Percentiles rank a stretch among this genome's conserved stretches.
Evolutionary conservation across 2,888 invertebrate genomes (phyloP).

Genomic region (Ichneumoninae sp.): DNA sequence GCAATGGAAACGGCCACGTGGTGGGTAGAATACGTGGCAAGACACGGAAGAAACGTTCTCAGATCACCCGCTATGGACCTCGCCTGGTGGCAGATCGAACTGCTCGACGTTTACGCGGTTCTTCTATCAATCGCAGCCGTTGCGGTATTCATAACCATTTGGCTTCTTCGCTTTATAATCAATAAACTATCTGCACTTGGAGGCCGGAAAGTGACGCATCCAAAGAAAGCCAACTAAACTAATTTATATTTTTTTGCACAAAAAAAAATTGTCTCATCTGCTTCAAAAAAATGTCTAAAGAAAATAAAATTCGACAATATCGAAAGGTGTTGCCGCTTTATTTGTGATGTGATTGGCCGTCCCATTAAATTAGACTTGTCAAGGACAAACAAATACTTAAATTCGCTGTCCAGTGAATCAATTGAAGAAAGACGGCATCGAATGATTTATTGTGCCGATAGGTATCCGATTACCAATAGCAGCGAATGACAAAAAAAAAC

Average conservation of each 20-base stretch:
- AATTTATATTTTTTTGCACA: background rate
- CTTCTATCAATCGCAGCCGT: conserved; percentile 31
- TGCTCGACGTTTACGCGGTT: conserved; percentile 74
- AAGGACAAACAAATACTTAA: no score
- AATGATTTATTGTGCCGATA: background rate
- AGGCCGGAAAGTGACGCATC: background rate
- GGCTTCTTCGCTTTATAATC: background rate
- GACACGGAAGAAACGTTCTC: conserved; percentile 74
- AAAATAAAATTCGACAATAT: background rate
- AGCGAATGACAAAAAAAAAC: no score
- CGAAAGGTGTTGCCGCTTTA: no score
- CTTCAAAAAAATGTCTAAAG: background rate
- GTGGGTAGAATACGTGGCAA: conserved; percentile 79
- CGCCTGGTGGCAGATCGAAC: conserved; percentile 74
- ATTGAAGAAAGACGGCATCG: background rate
- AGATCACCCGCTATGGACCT: conserved; percentile 72
- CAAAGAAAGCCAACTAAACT: conserved; percentile 57
- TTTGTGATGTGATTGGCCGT: no score
- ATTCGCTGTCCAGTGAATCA: background rate
- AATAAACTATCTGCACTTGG: background rate
- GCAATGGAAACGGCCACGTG: conserved; percentile 74
- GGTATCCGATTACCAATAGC: background rate
- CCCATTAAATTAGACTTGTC: no score
- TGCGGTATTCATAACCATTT: conserved; percentile 10
- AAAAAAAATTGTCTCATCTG: background rate